These are phyloP conservation scores for Pangasius sanitwongsei DNA, from an alignment of 2,797 vertebrate genomes.

Conservation along the genomic window DNA sequence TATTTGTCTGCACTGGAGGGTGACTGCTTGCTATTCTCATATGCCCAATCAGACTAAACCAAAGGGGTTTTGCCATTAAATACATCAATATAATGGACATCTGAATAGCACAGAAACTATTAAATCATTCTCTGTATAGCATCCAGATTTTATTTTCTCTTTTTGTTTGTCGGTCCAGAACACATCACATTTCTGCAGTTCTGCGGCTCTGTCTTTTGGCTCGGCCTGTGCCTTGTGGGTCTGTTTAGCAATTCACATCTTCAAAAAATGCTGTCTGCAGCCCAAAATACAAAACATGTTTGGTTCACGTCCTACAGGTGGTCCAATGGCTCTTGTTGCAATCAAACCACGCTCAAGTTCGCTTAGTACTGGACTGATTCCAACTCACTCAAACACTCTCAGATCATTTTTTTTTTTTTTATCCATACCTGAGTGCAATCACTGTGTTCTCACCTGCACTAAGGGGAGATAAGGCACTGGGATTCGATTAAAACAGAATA, in stretches of 20 bases:
- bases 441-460: too few relatives aligned
- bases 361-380: not conserved
- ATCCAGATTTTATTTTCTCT: not conserved
- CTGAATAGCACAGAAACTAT: not conserved
- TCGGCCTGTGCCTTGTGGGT: not conserved
- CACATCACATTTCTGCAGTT: not conserved
- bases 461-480: not conserved
- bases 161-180: not conserved
- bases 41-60: not conserved
- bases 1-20: not conserved
- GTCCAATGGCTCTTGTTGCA: not conserved
- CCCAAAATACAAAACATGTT: not conserved
- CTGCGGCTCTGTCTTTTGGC: not conserved
- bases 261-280: not conserved
- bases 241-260: not conserved
- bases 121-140: not conserved
- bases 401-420: not conserved
- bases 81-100: not conserved
- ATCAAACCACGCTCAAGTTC: not conserved
- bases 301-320: not conserved
- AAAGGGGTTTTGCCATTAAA: not conserved
- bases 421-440: not conserved
- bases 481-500: not conserved
- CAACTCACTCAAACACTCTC: not conserved
- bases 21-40: too few relatives aligned